Base-by-base conservation (phyloP, 2,888 invertebrate species). In the Chirona hameri region DNA sequence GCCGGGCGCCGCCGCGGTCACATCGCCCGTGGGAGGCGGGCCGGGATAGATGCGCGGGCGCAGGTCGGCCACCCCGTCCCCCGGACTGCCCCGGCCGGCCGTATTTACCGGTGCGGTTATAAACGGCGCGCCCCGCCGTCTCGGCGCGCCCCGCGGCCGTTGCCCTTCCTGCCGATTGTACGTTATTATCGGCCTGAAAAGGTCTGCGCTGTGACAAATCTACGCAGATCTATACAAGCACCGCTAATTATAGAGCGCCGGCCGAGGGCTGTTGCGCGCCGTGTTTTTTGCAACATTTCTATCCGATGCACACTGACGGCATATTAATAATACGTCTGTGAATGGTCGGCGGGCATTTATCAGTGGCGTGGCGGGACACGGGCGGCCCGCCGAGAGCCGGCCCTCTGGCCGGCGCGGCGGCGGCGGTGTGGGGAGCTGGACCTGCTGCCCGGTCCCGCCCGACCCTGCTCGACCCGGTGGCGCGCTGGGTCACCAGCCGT, bases 201-300 rank as follows among this genome's bases (percentile, higher is more conserved):
- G 76, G 39, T 15, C 31, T 21, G 76, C 24, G 5, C 21, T 76
- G 39, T 76, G 76, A 76, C 76, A 76, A 76, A 76, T 76, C 76
- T 76, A 46, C 76, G 46, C 76, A 76, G 21, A 76, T 76, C 76
- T 76, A 76, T 76, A 76, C 76, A 76, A 76, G 76, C 76, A 76
- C 76, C 76, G 24, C 76, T 76, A 76, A 76, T 76, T 76, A 76
- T 76, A 76, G 76, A 12, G 76, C 76, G 76, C 76, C 76, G 46
- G 15, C 24, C 76, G 39, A 7, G 76, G 76, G 46, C 76, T 46
- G 76, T 76, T 39, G 76, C 39, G 76, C 76, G 76, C 76, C 72
- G 24, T 18, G 76, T 76, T 76, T 76, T 76, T 76, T 76, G 76
- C 76, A 76, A 76, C 76, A 76, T 76, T 39, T 76, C 76, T 76